Evolutionary conservation across 2,888 invertebrate genomes (phyloP), one percentile per base, ranked within the genome.

Genomic region (Acleris laterana): DNA sequence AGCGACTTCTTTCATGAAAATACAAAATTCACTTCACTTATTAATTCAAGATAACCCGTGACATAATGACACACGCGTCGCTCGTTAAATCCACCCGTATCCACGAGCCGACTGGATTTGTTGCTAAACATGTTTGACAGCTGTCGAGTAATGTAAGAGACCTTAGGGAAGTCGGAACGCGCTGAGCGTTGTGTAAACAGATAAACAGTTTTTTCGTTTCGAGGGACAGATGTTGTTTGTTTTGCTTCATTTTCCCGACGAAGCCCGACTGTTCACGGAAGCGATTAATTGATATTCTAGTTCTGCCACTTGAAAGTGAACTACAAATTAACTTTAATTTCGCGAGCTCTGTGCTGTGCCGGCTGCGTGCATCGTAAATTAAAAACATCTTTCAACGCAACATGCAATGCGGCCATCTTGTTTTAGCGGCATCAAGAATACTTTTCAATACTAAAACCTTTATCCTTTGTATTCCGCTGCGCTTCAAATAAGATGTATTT

Each of bases 121-220:
- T 66, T 66, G 66, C 61, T 55, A 51, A 62, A 63, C 65, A 66
- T 66, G 70, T 71, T 70, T 71, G 71, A 71, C 71, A 71, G 71
- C 66, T 71, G 71, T 71, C 69, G 66, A 61, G 65, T 60, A 61
- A 66, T 58, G 66, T 60, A 55, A 67, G 38, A 62, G 56, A 63
- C 65, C 68, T 68, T 51, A 59, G 63, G 62, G 63, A 61, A 46
- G 63, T 59, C 46, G 60, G 38, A 49, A 57, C 58, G 46, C 65
- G 56, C 65, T 62, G 56, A 64, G 60, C 62, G 61, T 52, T 61
- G 56, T 57, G 51, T 66, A 66, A 57, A 66, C 66, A 66, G 55
- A 51, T 62, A 60, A 60, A 60, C 64, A 55, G 59, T 64, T 64
- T 66, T 66, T 66, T 61, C 65, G 55, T 55, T 49, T 49, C 49